phyloP scores from a whole-genome alignment of 2,797 vertebrate genomes.

The Malacoraja senta region DNA sequence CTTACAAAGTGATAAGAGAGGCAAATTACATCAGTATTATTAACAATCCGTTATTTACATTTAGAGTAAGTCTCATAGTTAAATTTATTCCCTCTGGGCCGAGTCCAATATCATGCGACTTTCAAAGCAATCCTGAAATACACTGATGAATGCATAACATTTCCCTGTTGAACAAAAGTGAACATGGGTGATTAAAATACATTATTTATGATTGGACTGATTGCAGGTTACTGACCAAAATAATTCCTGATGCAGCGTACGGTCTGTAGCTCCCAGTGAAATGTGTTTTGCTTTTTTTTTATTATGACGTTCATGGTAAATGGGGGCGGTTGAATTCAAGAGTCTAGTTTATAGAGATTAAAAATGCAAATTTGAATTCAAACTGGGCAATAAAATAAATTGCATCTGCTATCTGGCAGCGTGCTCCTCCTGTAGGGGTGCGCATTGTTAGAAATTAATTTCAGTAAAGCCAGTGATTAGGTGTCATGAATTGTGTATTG shows the following conservation, averaged over 20 bases:
- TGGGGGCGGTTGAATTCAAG: neutral
- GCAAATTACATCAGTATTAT: neutral
- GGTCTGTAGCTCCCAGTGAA: neutral
- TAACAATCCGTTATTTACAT: conserved; percentile 16
- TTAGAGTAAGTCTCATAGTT: neutral
- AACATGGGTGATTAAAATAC: neutral
- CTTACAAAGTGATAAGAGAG: neutral
- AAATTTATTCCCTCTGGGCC: neutral
- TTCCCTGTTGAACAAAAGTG: conserved; percentile 2
- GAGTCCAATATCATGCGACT: neutral
- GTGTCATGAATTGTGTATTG: conserved; percentile 28
- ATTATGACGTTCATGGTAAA: neutral
- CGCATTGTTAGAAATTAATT: conserved; percentile 23
- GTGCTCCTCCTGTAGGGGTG: neutral
- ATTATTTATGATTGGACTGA: neutral
- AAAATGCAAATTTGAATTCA: conserved; percentile 27
- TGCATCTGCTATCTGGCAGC: conserved; percentile 12
- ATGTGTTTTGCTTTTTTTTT: neutral
- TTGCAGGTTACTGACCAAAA: neutral
- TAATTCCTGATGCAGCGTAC: neutral
- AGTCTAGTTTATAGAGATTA: neutral
- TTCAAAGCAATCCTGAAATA: neutral
- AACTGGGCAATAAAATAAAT: neutral
- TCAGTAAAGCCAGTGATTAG: conserved; percentile 24
- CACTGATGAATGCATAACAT: neutral